Evolutionary conservation across 2,888 invertebrate genomes (phyloP), one percentile per base, ranked within the genome.

Genomic region (Rambutsinella grinnellia): DNA sequence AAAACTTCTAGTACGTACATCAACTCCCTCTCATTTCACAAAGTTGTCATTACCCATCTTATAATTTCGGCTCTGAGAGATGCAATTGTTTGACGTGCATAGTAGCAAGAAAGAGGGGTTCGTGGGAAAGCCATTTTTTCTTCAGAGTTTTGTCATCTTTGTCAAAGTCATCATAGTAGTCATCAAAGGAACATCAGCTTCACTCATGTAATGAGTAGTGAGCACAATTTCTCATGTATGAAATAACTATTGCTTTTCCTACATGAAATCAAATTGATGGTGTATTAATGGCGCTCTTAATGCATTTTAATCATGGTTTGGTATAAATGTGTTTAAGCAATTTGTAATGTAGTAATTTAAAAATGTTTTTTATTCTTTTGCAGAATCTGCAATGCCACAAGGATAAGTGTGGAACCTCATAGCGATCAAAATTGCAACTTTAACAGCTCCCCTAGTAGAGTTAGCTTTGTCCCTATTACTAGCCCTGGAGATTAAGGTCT

Each of bases 61-160:
- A 13, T 36, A 36, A 36, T 36, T 36, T 36, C 13, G 5, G 36
- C 13, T 5, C 36, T 36, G 36, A 8, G 36, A 36, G 36, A 36
- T 36, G 28, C n/a, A 27, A 69, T 26, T 44, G 49, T 69, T 60
- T 69, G 69, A 69, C 61, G 5, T 15, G n/a, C 17, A 5, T 49
- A 49, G 8, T 49, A 49, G 51, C 17, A n/a, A 49, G 19, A 49
- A 15, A 49, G n/a, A 17, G 61, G 28, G 28, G 57, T 82, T 82
- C 82, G 82, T 82, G 83, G 83, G 82, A 84, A 83, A 84, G 81
- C 78, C 66, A 77, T 79, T 84, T 84, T 84, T 83, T 84, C 82
- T 82, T 81, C 79, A 62, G 79, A 79, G 78, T 79, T 82, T 82
- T 81, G 82, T 84, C 83, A 84, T 84, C 82, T 82, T 84, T 84